Conservation (phyloP, 2,888 invertebrate genomes). For the Cerastis rubricosa region DNA sequence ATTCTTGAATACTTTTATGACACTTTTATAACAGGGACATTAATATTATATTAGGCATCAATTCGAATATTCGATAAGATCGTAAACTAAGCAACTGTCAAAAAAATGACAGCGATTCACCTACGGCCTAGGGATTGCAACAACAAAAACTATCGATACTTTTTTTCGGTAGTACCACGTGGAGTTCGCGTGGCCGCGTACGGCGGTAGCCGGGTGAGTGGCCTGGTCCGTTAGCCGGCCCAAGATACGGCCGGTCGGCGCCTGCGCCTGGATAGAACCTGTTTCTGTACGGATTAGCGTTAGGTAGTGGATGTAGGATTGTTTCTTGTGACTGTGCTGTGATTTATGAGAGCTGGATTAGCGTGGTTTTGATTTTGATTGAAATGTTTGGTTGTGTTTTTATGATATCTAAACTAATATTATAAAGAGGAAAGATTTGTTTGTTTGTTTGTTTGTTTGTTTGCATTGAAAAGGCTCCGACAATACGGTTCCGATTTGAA, state of each 20-base stretch:
- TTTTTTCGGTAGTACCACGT: conserved; percentile 45
- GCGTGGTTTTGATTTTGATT: conserved; percentile 8
- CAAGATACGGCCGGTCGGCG: conserved; percentile 68
- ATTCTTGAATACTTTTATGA: not conserved
- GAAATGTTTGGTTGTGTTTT: not conserved
- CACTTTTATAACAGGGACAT: not conserved
- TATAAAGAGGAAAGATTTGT: no score
- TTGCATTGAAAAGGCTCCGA: no score
- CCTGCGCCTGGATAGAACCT: conserved; percentile 51
- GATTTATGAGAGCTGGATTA: conserved; percentile 20
- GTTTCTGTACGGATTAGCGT: conserved; percentile 49
- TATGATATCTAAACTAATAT: no score
- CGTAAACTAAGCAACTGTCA: not conserved
- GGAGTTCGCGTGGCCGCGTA: conserved; percentile 63
- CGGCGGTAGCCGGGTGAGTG: conserved; percentile 77
- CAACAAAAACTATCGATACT: conserved; percentile 2
- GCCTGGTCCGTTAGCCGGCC: conserved; percentile 76
- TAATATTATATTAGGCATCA: not conserved
- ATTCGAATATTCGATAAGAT: not conserved
- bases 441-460: no score
- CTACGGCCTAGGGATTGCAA: not conserved
- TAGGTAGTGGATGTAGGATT: conserved; percentile 20
- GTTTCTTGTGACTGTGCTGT: conserved; percentile 23
- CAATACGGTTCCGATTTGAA: no score
- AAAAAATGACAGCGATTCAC: not conserved